phyloP scores from a whole-genome alignment of 2,888 invertebrate genomes.

The Eristalinus aeneus region DNA sequence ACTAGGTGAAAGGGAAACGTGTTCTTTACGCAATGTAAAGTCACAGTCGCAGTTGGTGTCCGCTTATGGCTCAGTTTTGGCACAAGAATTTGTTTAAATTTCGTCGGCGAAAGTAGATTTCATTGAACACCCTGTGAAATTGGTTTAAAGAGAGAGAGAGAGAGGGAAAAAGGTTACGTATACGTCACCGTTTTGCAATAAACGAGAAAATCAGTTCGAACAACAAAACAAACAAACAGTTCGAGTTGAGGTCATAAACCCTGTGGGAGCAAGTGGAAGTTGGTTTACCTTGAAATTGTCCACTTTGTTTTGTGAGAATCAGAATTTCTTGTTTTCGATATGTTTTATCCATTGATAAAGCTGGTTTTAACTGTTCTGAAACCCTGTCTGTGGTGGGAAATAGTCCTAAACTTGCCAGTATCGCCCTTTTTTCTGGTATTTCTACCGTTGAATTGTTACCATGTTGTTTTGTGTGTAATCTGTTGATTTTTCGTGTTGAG shows the following conservation, averaged over 20 bases:
- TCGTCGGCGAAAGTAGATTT: slow-evolving; percentile 39
- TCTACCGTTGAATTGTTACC: too few species aligned
- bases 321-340: background rate
- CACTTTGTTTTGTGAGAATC: background rate
- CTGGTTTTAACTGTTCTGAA: too few species aligned
- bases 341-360: too few species aligned
- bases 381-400: too few species aligned
- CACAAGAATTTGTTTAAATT: background rate
- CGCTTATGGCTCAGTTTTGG: slow-evolving; percentile 5
- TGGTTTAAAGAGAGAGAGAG: background rate
- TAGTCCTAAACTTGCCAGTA: too few species aligned
- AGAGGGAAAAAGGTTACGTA: slow-evolving; percentile 35
- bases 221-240: background rate
- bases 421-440: too few species aligned
- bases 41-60: background rate
- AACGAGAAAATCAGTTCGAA: slow-evolving; percentile 10
- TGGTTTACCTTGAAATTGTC: slow-evolving; percentile 29
- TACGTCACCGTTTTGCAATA: slow-evolving; percentile 46
- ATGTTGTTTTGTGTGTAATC: too few species aligned
- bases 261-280: background rate
- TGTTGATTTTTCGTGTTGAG: too few species aligned
- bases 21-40: background rate
- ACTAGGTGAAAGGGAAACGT: slow-evolving; percentile 57
- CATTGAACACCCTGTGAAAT: background rate
- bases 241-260: slow-evolving; percentile 33